Evolutionary conservation across 2,888 invertebrate genomes (phyloP).

Genomic region (Anodontia alba): DNA sequence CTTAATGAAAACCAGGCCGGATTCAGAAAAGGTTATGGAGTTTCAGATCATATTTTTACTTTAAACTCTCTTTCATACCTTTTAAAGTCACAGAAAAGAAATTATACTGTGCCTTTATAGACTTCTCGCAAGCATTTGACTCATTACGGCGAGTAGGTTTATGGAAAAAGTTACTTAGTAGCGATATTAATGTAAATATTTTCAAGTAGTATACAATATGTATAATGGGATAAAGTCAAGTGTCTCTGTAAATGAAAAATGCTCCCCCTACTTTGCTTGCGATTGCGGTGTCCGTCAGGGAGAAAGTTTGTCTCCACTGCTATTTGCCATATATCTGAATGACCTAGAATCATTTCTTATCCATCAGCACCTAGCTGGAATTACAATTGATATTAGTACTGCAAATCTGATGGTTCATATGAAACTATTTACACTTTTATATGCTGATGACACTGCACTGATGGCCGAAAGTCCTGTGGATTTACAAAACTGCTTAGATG

Average conservation of each 20-base stretch:
- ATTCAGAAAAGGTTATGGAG: constrained; percentile 24
- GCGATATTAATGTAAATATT: constrained; percentile 35
- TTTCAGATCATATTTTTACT: constrained; percentile 36
- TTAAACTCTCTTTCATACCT: constrained; percentile 1
- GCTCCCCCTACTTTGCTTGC: constrained; percentile 7
- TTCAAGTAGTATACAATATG: constrained; percentile 36
- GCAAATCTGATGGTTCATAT: neutral
- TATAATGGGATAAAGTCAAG: constrained; percentile 38
- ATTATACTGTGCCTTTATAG: constrained; percentile 29
- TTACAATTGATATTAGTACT: neutral
- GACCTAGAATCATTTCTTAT: constrained; percentile 16
- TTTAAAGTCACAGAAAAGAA: neutral
- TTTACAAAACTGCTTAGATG: too few relatives aligned
- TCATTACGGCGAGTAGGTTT: constrained; percentile 32
- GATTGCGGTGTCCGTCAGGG: constrained; percentile 36
- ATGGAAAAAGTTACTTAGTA: constrained; percentile 26
- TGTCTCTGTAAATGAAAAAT: constrained; percentile 7
- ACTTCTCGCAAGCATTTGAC: constrained; percentile 33
- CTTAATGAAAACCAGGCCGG: constrained; percentile 31
- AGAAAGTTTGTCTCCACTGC: constrained; percentile 24
- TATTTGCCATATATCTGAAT: constrained; percentile 36
- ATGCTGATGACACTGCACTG: too few relatives aligned
- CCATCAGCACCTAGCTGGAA: neutral
- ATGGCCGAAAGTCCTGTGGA: too few relatives aligned
- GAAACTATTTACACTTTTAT: neutral